Base-by-base conservation (phyloP, 2,888 invertebrate species). In the Sepioteuthis lessoniana region DNA sequence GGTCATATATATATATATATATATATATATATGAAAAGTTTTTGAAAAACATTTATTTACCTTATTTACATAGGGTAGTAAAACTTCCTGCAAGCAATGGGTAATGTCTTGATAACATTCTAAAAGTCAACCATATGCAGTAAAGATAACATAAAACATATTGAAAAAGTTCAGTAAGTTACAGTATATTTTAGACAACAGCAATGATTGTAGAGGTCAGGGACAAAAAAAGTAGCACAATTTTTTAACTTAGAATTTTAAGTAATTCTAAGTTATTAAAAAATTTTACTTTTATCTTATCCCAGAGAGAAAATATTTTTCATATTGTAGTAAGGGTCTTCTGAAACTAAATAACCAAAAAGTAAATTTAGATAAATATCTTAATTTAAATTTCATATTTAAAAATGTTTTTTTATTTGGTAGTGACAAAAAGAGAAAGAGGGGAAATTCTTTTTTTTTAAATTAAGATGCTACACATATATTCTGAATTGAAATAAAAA, bases 31-130 rank as follows among this genome's bases (percentile, higher is more conserved):
- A 42, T 42, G 7, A 42, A 42, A 55, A 55, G 28, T 5, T 55
- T 55, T 55, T 21, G 55, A 55, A 55, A 55, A 55, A 42, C 7
- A 55, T 55, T 55, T 55, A 55, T 55, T 55, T 55, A 55, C 55
- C 55, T 55, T 55, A 55, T 55, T 55, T 55, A 28, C 28, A 55
- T 28, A 42, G 47, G 47, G 47, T 47, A 60, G 60, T 60, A 60
- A 60, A 60, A 60, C 60, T 60, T 60, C 60, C 60, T 60, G 60
- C 60, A 60, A 60, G 60, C 60, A 60, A 60, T 60, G 60, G 60
- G 60, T 60, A 60, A 60, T 60, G 60, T 60, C 60, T 60, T 60
- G 60, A 60, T 60, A 60, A 60, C 60, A 60, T 60, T 76, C 35
- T 76, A 76, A 76, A 76, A 76, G 35, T n/a, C 76, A 76, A 76